Evolutionary conservation across 2,113 vertebrate species (phyloP).

Genomic region (Cebus imitator): DNA sequence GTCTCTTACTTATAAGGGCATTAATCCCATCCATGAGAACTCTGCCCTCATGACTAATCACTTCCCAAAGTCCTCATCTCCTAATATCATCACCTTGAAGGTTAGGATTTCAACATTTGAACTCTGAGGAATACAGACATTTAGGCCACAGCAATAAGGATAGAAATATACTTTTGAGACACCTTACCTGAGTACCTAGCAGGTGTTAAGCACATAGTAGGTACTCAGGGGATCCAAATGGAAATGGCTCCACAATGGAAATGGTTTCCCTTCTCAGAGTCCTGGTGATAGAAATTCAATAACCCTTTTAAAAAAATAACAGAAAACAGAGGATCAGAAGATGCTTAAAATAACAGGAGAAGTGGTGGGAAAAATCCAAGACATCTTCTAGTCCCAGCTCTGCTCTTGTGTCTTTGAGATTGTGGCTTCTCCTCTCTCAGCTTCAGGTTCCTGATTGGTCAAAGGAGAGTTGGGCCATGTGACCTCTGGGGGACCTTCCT

Average conservation of each 20-base stretch:
- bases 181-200: not conserved
- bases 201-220: not conserved
- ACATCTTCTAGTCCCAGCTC: not conserved
- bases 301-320: not conserved
- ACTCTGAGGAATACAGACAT: not conserved
- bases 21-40: not conserved
- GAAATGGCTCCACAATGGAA: not conserved
- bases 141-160: not conserved
- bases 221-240: not conserved
- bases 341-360: accelerated
- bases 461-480: not conserved
- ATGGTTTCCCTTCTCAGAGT: not conserved
- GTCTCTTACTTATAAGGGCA: not conserved
- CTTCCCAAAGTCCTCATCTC: not conserved
- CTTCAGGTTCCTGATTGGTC: not conserved
- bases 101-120: not conserved
- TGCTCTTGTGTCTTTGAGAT: not conserved
- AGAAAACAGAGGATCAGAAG: not conserved
- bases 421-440: not conserved
- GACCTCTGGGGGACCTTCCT: not conserved
- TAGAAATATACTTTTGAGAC: not conserved
- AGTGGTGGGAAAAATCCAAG: not conserved
- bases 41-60: not conserved
- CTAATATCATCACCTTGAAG: not conserved
- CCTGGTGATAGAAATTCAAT: not conserved